These are phyloP conservation scores for Paratrypauchen microcephalus DNA, from an alignment of 2,797 vertebrate species.

Conservation along the genomic window DNA sequence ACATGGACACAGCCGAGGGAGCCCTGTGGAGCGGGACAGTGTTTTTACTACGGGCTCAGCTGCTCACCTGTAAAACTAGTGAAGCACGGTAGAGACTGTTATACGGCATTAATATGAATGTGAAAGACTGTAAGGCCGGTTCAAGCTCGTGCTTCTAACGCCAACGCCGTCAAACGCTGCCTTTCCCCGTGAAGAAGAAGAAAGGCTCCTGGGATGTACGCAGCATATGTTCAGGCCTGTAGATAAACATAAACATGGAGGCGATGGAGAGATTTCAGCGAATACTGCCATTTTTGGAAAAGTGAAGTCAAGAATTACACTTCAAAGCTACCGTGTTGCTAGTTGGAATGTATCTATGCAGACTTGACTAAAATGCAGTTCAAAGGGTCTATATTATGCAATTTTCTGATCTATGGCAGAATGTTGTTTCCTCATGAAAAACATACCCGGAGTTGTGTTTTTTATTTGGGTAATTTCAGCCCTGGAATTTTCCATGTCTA, in stretches of 20 bases:
- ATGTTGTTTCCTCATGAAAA: no score
- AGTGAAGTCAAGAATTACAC: not conserved
- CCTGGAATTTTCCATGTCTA: no score
- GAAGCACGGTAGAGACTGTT: constrained; percentile 49
- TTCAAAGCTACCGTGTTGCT: not conserved
- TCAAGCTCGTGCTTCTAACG: constrained; percentile 15
- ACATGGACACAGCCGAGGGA: constrained; percentile 53
- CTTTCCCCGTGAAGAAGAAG: constrained; percentile 22
- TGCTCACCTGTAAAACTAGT: constrained; percentile 22
- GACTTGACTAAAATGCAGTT: constrained; percentile 1
- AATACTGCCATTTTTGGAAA: constrained; percentile 1
- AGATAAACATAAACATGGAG: not conserved
- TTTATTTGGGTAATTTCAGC: no score
- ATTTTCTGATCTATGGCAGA: no score
- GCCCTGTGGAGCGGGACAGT: constrained; percentile 49
- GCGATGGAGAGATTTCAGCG: not conserved
- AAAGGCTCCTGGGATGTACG: not conserved
- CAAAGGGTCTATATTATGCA: not conserved
- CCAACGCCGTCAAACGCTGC: constrained; percentile 31
- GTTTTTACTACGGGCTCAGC: constrained; percentile 37
- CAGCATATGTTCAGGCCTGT: not conserved
- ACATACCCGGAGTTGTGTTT: no score
- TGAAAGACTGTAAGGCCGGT: constrained; percentile 52
- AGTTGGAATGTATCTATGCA: not conserved
- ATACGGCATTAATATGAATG: constrained; percentile 60